A percentile compares a stretch with the other conserved stretches of the same genome.
Evolutionary conservation across 2,888 invertebrate genomes (phyloP).

Genomic region (Catonia carolina): DNA sequence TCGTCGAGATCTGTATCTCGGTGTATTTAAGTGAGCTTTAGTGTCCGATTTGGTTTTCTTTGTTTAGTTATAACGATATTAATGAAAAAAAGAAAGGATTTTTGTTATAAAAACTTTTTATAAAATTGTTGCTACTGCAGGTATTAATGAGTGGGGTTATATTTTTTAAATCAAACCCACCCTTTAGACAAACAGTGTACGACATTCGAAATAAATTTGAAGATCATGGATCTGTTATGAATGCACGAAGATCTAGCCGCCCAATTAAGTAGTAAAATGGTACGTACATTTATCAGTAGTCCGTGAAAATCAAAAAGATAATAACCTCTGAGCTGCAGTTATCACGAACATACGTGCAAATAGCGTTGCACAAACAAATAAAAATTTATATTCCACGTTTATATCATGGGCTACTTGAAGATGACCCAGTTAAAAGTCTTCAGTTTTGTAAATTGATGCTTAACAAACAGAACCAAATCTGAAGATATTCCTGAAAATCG

Average conservation of each 20-base stretch:
- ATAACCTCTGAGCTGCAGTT: not conserved
- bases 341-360: not conserved
- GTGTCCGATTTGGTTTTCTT: not conserved
- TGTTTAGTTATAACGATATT: not conserved
- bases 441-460: conserved; percentile 3
- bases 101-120: not conserved
- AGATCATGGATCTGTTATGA: conserved; percentile 3
- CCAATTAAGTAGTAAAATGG: not conserved
- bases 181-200: not conserved
- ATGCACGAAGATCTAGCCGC: conserved; percentile 7
- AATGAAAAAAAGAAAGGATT: conserved; percentile 2
- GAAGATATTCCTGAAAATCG: not conserved
- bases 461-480: not conserved
- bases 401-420: conserved; percentile 1
- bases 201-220: not conserved
- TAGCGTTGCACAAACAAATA: not conserved
- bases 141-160: not conserved
- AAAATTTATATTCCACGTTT: conserved; percentile 1
- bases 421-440: not conserved
- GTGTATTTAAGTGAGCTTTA: not conserved
- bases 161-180: not conserved
- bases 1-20: too few relatives aligned
- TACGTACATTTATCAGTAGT: not conserved
- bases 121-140: not conserved
- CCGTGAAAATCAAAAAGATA: not conserved